phyloP scores from a whole-genome alignment of 2,888 invertebrate species.

The Sycophila texana region DNA sequence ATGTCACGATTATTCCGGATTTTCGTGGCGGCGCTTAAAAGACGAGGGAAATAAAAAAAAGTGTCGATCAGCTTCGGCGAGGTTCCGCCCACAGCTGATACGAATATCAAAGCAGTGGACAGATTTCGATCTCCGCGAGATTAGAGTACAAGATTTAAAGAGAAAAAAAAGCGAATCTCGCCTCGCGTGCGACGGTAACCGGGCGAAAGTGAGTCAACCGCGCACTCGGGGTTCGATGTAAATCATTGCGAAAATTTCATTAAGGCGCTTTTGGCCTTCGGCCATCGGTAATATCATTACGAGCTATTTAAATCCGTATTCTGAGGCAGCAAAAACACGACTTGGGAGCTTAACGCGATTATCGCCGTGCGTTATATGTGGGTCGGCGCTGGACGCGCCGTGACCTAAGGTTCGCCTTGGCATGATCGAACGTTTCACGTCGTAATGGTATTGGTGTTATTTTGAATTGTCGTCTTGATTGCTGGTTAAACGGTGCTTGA shows the following conservation, averaged over 20 bases:
- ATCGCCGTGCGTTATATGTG: slow-evolving; percentile 5
- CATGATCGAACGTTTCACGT: too few relatives aligned
- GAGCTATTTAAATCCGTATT: slow-evolving; percentile 42
- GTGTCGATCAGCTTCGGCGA: too few relatives aligned
- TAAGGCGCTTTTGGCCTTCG: slow-evolving; percentile 43
- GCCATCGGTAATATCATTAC: slow-evolving; percentile 52
- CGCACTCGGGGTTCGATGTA: not conserved
- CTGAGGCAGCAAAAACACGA: slow-evolving; percentile 20
- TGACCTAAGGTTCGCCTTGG: too few relatives aligned
- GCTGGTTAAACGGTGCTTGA: too few relatives aligned
- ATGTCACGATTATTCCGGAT: slow-evolving; percentile 25
- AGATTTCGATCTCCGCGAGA: not conserved
- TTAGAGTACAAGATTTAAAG: not conserved
- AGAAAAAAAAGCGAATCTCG: not conserved
- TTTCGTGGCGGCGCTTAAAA: not conserved
- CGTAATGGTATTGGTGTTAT: too few relatives aligned
- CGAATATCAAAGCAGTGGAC: too few relatives aligned
- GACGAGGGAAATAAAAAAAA: not conserved
- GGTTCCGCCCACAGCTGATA: too few relatives aligned
- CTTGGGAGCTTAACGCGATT: slow-evolving; percentile 12
- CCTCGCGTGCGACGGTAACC: not conserved
- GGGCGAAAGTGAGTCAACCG: slow-evolving; percentile 33
- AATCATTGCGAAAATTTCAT: slow-evolving; percentile 50
- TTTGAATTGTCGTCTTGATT: too few relatives aligned
- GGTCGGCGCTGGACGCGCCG: too few relatives aligned